Evolutionary conservation across 2,113 vertebrate species (phyloP), one percentile per base, ranked within the genome.

Genomic region (Triplophysa tibetana): DNA sequence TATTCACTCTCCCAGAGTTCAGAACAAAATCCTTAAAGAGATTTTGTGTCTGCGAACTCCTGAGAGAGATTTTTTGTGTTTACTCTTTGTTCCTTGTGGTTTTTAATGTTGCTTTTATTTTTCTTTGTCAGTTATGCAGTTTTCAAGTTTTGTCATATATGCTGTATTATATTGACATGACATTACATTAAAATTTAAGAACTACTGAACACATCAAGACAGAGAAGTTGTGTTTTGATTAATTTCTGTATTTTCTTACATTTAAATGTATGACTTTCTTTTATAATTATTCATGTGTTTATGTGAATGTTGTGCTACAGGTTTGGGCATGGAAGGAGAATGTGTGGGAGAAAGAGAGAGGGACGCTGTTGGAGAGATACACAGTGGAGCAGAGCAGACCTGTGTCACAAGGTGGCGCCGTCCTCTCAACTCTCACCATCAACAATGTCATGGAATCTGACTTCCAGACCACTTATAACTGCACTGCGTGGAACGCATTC

Each of bases 311-410:
- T 61, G 78, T 23, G 38, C 69, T 79, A 52, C 83, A 97, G 97
- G 97, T 96, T 0, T 99, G 97, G 97, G 95, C 96, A 0, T 98
- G 96, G 97, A 96, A 97, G 86, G 97, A 99, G 91, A 98, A 97
- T 58, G 91, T 97, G 60, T 86, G 97, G 91, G 97, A 98, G 86
- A 93, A 93, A n/a, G 97, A 97, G 33, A 96, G 89, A 79, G 92
- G 92, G 2, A 93, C 92, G 0, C 88, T 97, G 2, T 87, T 95
- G 89, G 97, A 98, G 84, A 86, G 97, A 12, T 99, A 98, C 89
- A 97, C 96, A 0, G 96, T 98, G 85, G 97, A 98, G 88, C 92
- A 96, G 86, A 96, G 92, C 38, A 94, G 94, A 65, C 91, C 91
- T 33, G 62, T 52, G 1, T 81, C 89, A 1, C 91, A 91, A 0